Evolutionary conservation across 2,113 vertebrate genomes (phyloP).

Genomic region (Nothocercus julius): DNA sequence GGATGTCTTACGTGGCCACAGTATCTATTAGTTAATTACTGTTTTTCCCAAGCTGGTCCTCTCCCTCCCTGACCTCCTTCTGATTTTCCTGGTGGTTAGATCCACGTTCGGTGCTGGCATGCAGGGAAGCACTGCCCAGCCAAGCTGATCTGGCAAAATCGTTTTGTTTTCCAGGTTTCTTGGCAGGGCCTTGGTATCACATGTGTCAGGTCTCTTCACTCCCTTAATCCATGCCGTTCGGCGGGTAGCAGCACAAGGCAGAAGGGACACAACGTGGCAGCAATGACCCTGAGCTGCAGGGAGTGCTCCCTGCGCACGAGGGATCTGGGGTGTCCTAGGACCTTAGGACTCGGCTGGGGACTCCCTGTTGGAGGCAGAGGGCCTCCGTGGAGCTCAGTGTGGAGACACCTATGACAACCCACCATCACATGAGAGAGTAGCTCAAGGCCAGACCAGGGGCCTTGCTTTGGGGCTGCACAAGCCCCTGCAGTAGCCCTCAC

Average conservation of each 20-base stretch:
- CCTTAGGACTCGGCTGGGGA: background rate
- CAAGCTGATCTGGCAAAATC: background rate
- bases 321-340: background rate
- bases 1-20: slow-evolving; percentile 1
- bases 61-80: background rate
- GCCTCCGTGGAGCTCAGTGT: background rate
- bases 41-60: background rate
- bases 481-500: background rate
- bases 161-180: slow-evolving; percentile 14
- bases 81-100: background rate
- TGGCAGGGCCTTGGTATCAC: background rate
- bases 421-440: background rate
- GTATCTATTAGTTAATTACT: background rate
- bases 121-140: background rate
- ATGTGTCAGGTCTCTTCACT: background rate
- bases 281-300: background rate
- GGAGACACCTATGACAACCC: background rate
- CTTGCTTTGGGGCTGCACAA: background rate
- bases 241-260: background rate
- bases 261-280: background rate
- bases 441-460: no score
- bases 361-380: background rate
- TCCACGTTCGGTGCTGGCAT: background rate
- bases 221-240: background rate
- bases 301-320: background rate